Base-by-base conservation (phyloP, 2,113 vertebrate species). In the Pseudois nayaur region DNA sequence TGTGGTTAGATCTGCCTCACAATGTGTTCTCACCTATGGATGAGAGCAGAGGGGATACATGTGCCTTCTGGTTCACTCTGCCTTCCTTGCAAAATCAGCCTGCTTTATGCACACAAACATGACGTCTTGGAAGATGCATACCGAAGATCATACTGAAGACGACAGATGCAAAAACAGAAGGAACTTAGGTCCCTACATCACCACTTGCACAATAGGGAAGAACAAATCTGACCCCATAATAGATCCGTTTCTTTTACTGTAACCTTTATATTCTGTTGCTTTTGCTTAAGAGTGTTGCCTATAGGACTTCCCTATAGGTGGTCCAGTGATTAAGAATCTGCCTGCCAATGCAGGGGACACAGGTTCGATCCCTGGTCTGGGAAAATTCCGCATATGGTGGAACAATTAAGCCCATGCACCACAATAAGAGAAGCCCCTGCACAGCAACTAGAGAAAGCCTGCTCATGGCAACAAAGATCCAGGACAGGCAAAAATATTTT, bases 341-440 rank as follows among this genome's bases (percentile, higher is more conserved):
- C 71, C 71, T 76, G 71, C 40, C 40, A 43, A 27, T 43, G 40
- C 40, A 76, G 23, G 71, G 23, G 40, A 27, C 23, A 76, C 71
- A 76, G 12, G 23, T 76, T 76, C 6, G 0, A 76, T 40, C 71
- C 71, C 40, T 76, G 23, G 36, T 76, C 40, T 27, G 23, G 40
- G 71, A 43, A 76, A 27, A 76, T 27, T 76, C 71, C 12, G 2
- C 23, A 43, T 76, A 27, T 15, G 6, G 23, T 43, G 71, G 40
- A 40, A 43, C 71, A 76, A 27, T 76, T 76, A 27, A 76, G 71
- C 40, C 23, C 1, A 0, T 76, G 40, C 0, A 0, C 71, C 71
- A 76, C 71, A 76, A 13, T 40, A 74, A 76, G 71, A 76, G 40
- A 76, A 43, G 71, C 12, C 40, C 23, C 23, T 40, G 12, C 71